These are phyloP conservation scores for Urocynchramus pylzowi DNA, from an alignment of 2,113 vertebrate species.

Conservation along the genomic window DNA sequence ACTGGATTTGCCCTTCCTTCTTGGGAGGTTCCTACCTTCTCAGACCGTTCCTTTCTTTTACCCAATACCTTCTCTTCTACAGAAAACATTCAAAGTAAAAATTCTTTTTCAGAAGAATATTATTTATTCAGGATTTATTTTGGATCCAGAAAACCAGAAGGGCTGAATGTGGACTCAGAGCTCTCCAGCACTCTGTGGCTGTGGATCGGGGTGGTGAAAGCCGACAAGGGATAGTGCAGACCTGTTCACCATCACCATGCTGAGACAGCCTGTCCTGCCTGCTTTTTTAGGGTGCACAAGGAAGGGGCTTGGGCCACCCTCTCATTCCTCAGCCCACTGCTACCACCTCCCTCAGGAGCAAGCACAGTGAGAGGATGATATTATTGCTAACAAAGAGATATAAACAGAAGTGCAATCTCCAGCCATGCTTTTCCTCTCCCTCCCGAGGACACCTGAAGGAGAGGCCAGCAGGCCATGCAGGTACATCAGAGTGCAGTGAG, in stretches of 20 bases:
- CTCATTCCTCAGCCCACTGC: not conserved
- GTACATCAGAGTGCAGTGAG: not conserved
- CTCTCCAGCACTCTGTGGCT: not conserved
- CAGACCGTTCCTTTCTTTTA: not conserved
- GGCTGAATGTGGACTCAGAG: not conserved
- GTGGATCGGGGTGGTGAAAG: not conserved
- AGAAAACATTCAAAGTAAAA: not conserved
- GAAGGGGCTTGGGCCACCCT: not conserved
- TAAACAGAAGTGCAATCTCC: not conserved
- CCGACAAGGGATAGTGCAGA: not conserved
- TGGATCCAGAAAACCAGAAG: not conserved
- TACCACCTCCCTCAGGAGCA: not conserved
- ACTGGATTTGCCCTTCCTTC: not conserved
- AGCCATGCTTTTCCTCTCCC: not conserved
- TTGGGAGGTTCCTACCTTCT: not conserved
- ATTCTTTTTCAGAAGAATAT: not conserved
- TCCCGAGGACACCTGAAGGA: not conserved
- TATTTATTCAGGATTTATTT: not conserved
- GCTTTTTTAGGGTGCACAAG: not conserved
- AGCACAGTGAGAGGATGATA: rapidly evolving
- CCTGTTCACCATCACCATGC: rapidly evolving
- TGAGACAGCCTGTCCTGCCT: not conserved
- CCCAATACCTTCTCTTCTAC: not conserved
- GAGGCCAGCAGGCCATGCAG: not conserved
- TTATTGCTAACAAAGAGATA: not conserved